Conservation (phyloP, 2,888 invertebrate species). For the Himalopsyche anomala region DNA sequence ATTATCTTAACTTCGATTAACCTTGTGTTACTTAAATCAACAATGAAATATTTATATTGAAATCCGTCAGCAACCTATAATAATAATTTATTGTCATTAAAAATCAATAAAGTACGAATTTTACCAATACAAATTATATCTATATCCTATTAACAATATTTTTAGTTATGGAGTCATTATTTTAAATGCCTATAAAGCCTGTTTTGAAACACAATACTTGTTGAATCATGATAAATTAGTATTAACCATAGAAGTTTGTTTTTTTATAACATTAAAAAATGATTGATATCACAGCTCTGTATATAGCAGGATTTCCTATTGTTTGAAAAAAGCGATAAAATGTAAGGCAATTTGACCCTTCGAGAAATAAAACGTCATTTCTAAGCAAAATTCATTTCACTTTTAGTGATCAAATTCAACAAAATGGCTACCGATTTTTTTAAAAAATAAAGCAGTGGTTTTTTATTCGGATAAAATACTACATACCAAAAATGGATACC, state of each 20-base stretch:
- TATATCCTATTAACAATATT: constrained; percentile 9
- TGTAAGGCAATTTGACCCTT: too few relatives aligned
- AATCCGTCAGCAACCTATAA: background rate
- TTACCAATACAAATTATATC: constrained; percentile 11
- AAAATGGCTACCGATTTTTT: too few relatives aligned
- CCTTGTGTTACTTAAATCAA: constrained; percentile 32
- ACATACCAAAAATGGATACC: too few relatives aligned
- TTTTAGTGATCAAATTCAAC: too few relatives aligned
- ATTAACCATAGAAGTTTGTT: background rate
- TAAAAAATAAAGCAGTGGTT: too few relatives aligned
- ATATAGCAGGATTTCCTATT: constrained; percentile 20
- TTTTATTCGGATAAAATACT: too few relatives aligned
- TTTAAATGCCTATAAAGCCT: constrained; percentile 11
- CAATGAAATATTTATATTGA: background rate
- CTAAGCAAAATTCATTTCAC: too few relatives aligned
- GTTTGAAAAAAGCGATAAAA: background rate
- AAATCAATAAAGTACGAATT: constrained; percentile 19
- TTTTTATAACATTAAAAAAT: background rate
- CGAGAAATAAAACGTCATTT: too few relatives aligned
- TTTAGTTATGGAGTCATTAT: background rate
- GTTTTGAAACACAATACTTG: background rate
- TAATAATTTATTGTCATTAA: constrained; percentile 13
- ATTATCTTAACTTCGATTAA: background rate
- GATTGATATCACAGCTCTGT: background rate
- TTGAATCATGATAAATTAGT: constrained; percentile 25